Base-by-base conservation (phyloP, 2,888 invertebrate genomes). In the Chrysolina americana region DNA sequence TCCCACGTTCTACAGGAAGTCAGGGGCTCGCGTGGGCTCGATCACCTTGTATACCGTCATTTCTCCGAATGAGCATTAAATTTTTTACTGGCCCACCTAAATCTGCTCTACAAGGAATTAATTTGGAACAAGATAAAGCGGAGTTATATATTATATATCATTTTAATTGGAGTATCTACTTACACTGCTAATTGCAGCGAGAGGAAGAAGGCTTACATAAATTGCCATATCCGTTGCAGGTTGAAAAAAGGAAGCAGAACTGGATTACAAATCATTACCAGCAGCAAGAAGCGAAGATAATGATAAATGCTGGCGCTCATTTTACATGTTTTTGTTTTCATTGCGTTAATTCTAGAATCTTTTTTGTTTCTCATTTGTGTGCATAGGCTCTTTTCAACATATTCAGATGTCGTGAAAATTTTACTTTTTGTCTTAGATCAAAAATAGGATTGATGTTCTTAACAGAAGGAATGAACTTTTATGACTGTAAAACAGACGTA, bases 181-280 rank as follows among this genome's bases (percentile, higher is more conserved):
- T 13, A 53, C 53, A 41, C 6, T 15, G 19, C 41, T 41, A 64
- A 64, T 64, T 64, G 44, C 21, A 41, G 17, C 44, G 17, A 36
- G n/a, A 63, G 23, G 56, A 23, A 56, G 63, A 63, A 36, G 41
- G 10, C 41, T 19, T 63, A 63, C 63, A 41, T 64, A 64, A 64
- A 64, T 36, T 41, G 64, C 44, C 41, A 64, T 64, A 41, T 64
- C 64, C 64, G 64, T 64, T 64, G 63, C 17, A 41, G n/a, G 17
- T n/a, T 5, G 19, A 41, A 44, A 41, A 36, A n/a, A 41, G 17
- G 17, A 36, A 36, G 13, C n/a, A 36, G 28, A 63, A 63, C 63
- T 63, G 36, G 63, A 63, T 21, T 19, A 8, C 48, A 48, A n/a
- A 48, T 0, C 48, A 48, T 48, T 48, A 17, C 9, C 10, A 17